phyloP scores from a whole-genome alignment of 2,113 vertebrate species.

The Azemiops feae region DNA sequence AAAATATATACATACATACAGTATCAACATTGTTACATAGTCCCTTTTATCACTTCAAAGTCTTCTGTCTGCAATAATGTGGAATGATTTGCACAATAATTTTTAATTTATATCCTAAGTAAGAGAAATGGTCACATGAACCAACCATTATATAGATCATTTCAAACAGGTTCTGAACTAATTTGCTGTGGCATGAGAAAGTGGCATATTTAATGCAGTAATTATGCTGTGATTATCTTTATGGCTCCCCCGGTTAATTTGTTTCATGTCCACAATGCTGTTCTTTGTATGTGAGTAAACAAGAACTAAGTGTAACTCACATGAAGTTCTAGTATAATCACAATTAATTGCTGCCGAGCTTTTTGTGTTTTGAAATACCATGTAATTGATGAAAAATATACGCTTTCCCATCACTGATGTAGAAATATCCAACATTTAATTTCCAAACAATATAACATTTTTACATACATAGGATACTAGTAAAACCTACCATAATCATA shows the following conservation, averaged over 20 bases:
- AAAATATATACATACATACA: neutral
- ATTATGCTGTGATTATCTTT: neutral
- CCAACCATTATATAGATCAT: neutral
- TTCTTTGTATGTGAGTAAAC: neutral
- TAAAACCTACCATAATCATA: neutral
- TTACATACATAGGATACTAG: no score
- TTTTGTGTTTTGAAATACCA: neutral
- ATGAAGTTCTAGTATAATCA: neutral
- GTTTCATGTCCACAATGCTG: neutral
- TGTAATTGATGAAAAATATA: neutral
- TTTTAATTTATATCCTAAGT: neutral
- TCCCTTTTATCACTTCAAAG: neutral
- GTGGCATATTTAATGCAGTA: neutral
- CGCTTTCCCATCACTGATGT: neutral
- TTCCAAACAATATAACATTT: neutral
- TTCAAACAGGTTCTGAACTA: neutral
- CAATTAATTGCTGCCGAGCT: neutral
- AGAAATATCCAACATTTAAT: neutral
- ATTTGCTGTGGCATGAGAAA: neutral
- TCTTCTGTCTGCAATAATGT: neutral
- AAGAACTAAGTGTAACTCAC: neutral
- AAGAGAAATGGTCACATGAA: neutral
- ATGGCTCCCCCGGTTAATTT: neutral
- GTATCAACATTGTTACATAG: neutral
- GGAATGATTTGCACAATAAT: neutral